Percentiles rank a stretch among this genome's conserved stretches.
These are phyloP conservation scores for Morpho achilles DNA, from an alignment of 2,888 invertebrate genomes.

Conservation along the genomic window DNA sequence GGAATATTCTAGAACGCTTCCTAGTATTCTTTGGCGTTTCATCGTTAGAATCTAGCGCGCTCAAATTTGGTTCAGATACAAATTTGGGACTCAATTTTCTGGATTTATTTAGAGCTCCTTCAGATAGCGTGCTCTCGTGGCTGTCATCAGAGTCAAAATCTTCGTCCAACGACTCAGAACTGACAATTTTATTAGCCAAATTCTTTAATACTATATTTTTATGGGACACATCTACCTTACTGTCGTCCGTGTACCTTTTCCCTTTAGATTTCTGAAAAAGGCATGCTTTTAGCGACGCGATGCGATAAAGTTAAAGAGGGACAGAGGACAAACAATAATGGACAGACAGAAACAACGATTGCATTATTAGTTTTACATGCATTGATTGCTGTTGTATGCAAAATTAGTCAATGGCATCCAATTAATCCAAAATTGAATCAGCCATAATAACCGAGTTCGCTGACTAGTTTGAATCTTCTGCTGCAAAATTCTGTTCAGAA, in stretches of 20 bases:
- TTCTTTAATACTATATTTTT: slow-evolving; percentile 70
- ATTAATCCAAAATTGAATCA: too few relatives aligned
- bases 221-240: slow-evolving; percentile 61
- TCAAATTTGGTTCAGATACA: slow-evolving; percentile 71
- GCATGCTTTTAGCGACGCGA: slow-evolving; percentile 42
- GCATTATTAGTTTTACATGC: slow-evolving; percentile 18
- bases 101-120: slow-evolving; percentile 57
- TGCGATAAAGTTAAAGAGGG: slow-evolving; percentile 24
- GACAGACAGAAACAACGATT: background rate
- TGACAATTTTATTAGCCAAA: slow-evolving; percentile 65
- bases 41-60: slow-evolving; percentile 51
- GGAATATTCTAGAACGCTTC: slow-evolving; percentile 58
- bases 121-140: slow-evolving; percentile 68
- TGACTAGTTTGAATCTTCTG: too few relatives aligned
- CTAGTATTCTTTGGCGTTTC: slow-evolving; percentile 69
- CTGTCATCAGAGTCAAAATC: slow-evolving; percentile 67
- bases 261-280: slow-evolving; percentile 64
- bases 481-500: too few relatives aligned
- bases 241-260: slow-evolving; percentile 57
- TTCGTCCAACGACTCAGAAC: slow-evolving; percentile 56
- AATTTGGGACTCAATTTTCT: slow-evolving; percentile 67
- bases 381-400: slow-evolving; percentile 4
- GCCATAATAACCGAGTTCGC: too few relatives aligned
- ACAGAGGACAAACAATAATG: slow-evolving; percentile 4
- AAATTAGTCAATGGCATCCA: background rate